phyloP scores from a whole-genome alignment of 2,113 vertebrate species.

The Tylochromis polylepis region DNA sequence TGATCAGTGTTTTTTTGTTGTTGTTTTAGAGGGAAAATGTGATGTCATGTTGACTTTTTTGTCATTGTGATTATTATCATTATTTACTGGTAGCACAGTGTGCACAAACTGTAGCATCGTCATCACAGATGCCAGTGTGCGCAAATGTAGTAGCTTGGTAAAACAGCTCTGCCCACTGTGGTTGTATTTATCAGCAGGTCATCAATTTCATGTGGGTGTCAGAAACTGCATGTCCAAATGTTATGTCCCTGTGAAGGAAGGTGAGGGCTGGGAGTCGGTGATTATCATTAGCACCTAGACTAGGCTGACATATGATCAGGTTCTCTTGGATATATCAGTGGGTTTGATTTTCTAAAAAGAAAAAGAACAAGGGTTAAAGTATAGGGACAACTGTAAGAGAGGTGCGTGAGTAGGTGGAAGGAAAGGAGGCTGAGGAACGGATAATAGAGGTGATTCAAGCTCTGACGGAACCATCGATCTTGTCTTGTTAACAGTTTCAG shows the following conservation, averaged over 20 bases:
- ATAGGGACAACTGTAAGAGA: constrained; percentile 17
- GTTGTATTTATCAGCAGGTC: neutral
- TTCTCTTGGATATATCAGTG: neutral
- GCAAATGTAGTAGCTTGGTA: neutral
- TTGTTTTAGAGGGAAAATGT: neutral
- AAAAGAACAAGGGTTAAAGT: neutral
- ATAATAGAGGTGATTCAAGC: constrained; percentile 49
- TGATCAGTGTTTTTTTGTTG: neutral
- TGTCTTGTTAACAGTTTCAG: constrained; percentile 50
- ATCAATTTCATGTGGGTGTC: neutral
- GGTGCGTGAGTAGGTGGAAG: constrained; percentile 27
- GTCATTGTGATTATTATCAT: neutral
- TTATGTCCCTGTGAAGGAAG: neutral
- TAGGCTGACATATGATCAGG: constrained; percentile 1
- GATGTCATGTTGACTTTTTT: neutral
- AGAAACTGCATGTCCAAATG: neutral
- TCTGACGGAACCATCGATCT: constrained; percentile 41
- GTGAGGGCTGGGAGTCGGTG: neutral
- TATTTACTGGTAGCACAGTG: neutral
- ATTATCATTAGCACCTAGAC: constrained; percentile 16
- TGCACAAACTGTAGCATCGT: neutral
- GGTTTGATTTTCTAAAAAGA: neutral
- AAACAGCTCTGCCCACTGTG: neutral
- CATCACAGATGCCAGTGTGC: neutral
- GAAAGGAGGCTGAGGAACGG: constrained; percentile 24